phyloP scores from a whole-genome alignment of 1,140 invertebrate genomes.

The Pachyrhynchus sulphureomaculatus region DNA sequence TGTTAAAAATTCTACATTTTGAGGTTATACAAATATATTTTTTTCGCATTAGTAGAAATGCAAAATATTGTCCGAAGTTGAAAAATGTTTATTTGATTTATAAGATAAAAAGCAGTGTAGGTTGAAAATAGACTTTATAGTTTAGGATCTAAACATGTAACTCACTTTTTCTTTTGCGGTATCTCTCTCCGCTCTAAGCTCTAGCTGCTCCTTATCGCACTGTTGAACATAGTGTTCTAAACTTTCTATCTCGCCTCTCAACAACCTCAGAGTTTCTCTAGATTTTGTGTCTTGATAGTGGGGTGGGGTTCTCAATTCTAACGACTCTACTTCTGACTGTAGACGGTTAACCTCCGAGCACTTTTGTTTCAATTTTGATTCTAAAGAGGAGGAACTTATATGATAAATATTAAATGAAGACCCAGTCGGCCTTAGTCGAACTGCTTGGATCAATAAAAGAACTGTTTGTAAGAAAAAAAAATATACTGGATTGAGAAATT shows the following conservation, averaged over 20 bases:
- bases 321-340: constrained; percentile 32
- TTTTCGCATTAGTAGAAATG: background rate
- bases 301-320: constrained; percentile 36
- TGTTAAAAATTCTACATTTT: too few relatives aligned
- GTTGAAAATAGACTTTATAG: too few relatives aligned
- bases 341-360: constrained; percentile 35
- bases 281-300: constrained; percentile 32
- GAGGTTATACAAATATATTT: background rate
- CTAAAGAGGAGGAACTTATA: constrained; percentile 8
- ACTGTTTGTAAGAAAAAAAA: too few relatives aligned
- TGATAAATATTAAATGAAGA: too few relatives aligned
- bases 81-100: too few relatives aligned
- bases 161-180: constrained; percentile 31
- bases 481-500: too few relatives aligned
- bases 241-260: constrained; percentile 37
- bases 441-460: too few relatives aligned
- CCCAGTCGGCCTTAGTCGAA: too few relatives aligned
- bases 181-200: constrained; percentile 38
- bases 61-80: background rate
- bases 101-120: too few relatives aligned
- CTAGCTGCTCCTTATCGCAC: constrained; percentile 39
- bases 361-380: constrained; percentile 38
- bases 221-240: constrained; percentile 44
- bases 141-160: background rate
- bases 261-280: constrained; percentile 28